A percentile compares a stretch with the other conserved stretches of the same genome.
Evolutionary conservation across 2,113 vertebrate genomes (phyloP).

Genomic region (Malaclemys terrapin): DNA sequence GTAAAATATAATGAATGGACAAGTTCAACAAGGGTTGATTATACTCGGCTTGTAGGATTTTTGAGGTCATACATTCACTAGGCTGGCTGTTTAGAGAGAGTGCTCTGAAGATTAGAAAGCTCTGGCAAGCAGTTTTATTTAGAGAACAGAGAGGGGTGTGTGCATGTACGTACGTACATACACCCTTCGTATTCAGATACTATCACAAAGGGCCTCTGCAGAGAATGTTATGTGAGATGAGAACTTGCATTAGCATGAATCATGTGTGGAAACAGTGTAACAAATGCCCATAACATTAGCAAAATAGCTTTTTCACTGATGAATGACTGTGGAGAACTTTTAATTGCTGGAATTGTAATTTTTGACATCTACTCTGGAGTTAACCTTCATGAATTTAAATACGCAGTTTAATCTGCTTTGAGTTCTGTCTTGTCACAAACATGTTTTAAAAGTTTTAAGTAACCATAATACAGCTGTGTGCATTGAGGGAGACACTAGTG

Average conservation of each 20-base stretch:
- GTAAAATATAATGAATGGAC: background rate
- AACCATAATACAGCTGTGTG: constrained; percentile 24
- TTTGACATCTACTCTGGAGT: background rate
- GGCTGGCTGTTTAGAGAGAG: rapidly evolving
- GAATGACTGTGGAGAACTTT: background rate
- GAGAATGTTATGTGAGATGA: background rate
- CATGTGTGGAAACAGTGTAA: background rate
- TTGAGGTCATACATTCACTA: background rate
- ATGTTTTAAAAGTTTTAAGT: constrained; percentile 15
- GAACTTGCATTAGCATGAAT: background rate
- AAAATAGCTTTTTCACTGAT: background rate
- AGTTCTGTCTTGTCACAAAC: background rate
- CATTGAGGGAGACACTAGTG: constrained; percentile 24
- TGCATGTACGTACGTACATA: background rate
- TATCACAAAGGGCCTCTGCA: background rate
- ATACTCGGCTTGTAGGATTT: background rate
- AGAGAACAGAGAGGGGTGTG: background rate
- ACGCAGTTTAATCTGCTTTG: background rate
- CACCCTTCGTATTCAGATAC: background rate
- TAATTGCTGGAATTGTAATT: background rate
- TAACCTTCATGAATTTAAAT: background rate
- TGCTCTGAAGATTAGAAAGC: background rate
- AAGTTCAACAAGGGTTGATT: background rate
- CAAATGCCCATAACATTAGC: background rate
- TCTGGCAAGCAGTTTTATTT: background rate